phyloP scores from a whole-genome alignment of 2,888 invertebrate species.

The Acanthopleura granulata region DNA sequence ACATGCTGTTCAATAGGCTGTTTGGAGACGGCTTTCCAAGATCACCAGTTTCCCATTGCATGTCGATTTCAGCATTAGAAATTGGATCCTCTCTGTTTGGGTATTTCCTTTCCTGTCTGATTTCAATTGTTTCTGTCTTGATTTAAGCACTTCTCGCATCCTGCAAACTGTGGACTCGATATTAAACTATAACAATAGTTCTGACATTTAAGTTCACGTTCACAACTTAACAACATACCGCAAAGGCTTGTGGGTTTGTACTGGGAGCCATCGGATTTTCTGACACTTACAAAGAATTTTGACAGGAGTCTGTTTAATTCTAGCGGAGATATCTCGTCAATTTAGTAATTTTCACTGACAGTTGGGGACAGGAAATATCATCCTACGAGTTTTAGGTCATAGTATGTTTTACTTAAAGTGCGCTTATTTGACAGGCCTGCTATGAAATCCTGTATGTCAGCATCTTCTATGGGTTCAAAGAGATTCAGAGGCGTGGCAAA shows the following conservation, averaged over 20 bases:
- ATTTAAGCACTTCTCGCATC: conserved; percentile 17
- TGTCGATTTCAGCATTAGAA: conserved; percentile 22
- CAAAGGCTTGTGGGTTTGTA: conserved; percentile 19
- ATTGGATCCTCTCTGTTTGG: conserved; percentile 19
- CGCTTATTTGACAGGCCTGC: neutral
- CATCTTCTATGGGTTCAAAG: conserved; percentile 1
- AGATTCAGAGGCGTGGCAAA: neutral
- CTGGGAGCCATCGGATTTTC: conserved; percentile 15
- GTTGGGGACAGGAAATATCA: neutral
- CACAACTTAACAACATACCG: conserved; percentile 7
- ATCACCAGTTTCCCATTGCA: neutral
- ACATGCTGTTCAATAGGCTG: conserved; percentile 20
- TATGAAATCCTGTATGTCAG: neutral
- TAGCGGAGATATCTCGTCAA: conserved; percentile 9
- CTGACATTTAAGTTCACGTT: neutral
- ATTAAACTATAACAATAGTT: conserved; percentile 12
- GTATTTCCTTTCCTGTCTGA: conserved; percentile 19
- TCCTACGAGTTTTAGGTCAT: neutral
- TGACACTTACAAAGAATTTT: neutral
- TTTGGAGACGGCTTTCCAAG: conserved; percentile 12
- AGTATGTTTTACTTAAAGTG: conserved; percentile 13
- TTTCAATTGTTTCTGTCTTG: conserved; percentile 22
- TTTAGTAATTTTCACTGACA: neutral
- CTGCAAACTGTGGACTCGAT: conserved; percentile 15
- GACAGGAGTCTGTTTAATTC: conserved; percentile 3